Conservation (phyloP, 2,888 invertebrate species). For the Clepsis dumicolana region DNA sequence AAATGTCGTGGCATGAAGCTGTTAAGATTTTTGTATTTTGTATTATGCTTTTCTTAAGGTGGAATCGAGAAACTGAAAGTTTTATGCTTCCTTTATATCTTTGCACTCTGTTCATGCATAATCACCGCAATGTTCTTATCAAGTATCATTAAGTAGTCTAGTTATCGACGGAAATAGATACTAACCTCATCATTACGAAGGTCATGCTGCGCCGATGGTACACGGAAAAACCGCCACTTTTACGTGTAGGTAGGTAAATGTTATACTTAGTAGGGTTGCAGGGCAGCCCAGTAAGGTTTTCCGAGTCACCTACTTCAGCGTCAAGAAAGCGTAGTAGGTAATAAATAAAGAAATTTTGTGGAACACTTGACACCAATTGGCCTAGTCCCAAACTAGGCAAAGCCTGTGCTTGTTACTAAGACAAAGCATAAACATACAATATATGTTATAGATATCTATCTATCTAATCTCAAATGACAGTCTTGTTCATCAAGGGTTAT, state of each 20-base stretch:
- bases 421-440: too few species aligned
- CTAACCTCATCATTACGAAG: conserved; percentile 44
- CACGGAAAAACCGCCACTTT: neutral
- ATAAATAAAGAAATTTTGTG: too few species aligned
- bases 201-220: neutral
- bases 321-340: too few species aligned
- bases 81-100: neutral
- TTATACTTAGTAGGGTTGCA: too few species aligned
- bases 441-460: too few species aligned
- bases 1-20: conserved; percentile 19
- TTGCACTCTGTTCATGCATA: neutral
- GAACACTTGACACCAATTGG: too few species aligned
- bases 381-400: too few species aligned
- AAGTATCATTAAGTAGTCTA: neutral
- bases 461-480: too few species aligned
- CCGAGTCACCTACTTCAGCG: too few species aligned
- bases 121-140: neutral
- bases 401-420: too few species aligned
- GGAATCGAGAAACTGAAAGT: neutral
- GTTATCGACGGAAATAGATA: neutral
- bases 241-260: neutral
- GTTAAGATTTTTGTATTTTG: conserved; percentile 6
- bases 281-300: too few species aligned
- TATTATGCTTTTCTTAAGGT: neutral
- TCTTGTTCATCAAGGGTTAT: too few species aligned